Percentiles rank a stretch among this genome's conserved stretches.
These are phyloP conservation scores for Microcaecilia unicolor DNA, from an alignment of 2,797 vertebrate genomes.

Conservation along the genomic window DNA sequence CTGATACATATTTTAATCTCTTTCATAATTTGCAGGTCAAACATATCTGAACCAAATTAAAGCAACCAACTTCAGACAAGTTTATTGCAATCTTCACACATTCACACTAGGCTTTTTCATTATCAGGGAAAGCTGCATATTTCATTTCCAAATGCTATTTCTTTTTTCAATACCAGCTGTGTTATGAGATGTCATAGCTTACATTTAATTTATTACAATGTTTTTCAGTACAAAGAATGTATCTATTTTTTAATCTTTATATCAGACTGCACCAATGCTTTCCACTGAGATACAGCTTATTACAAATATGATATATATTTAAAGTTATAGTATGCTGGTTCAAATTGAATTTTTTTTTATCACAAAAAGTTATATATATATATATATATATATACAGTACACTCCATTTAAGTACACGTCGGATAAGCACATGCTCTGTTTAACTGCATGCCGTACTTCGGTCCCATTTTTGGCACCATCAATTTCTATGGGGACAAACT, in stretches of 20 bases:
- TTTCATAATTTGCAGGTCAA: conserved; percentile 40
- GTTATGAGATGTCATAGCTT: conserved; percentile 28
- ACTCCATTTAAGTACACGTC: too few species aligned
- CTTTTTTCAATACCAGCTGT: conserved; percentile 21
- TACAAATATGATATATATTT: conserved; percentile 40
- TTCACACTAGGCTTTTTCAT: conserved; percentile 19
- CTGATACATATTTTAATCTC: conserved; percentile 34
- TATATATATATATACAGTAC: too few species aligned
- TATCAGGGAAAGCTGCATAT: conserved; percentile 29
- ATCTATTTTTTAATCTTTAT: conserved; percentile 30
- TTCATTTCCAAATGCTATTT: conserved; percentile 25
- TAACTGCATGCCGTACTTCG: too few species aligned
- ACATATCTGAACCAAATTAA: conserved; percentile 29
- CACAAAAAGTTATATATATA: conserved; percentile 26
- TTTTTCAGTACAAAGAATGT: conserved; percentile 36
- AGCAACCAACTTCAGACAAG: conserved; percentile 20
- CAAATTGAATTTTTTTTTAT: conserved; percentile 31
- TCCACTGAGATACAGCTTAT: conserved; percentile 42
- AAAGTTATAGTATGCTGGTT: conserved; percentile 29
- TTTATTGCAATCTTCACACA: conserved; percentile 27
- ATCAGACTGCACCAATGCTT: conserved; percentile 36
- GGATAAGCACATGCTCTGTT: too few species aligned
- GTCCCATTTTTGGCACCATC: too few species aligned
- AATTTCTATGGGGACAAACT: too few species aligned
- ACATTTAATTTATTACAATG: conserved; percentile 31